Evolutionary conservation across 2,888 invertebrate species (phyloP), one percentile per base, ranked within the genome.

Genomic region (Spilarctia lutea): DNA sequence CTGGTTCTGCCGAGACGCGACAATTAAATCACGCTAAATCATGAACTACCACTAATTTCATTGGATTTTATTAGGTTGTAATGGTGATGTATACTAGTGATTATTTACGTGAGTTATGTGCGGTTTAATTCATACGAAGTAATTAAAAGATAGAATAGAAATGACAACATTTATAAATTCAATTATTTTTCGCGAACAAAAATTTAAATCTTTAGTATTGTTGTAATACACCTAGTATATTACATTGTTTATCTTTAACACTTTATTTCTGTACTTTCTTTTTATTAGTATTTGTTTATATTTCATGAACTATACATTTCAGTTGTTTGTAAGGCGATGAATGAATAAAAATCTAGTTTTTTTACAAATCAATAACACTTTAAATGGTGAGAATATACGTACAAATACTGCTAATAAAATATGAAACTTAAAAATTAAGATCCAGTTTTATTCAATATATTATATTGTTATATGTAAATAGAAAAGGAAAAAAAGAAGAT

Each of bases 1-100:
- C 77, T 83, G 86, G 83, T 89, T 86, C 86, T 87, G 87, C 82
- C 76, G 89, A 89, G 93, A 90, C 89, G 92, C 91, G 92, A 92
- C 94, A 94, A 94, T 95, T 94, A 95, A 94, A 95, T 92, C 90
- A 90, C 87, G 87, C 86, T 91, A 89, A 92, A 91, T 94, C 94
- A 91, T 89, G 90, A 90, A 90, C 87, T 89, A 87, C 87, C 84
- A 89, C 92, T 93, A 91, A 94, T 94, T 93, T 91, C 89, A 85
- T 79, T 77, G 78, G 77, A 84, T 85, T 78, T 79, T 79, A 76
- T 81, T 76, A 77, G 71, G 77, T 68, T 73, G 72, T 75, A 74
- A 75, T 70, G 74, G 65, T 72, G 74, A 83, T 76, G 73, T 77
- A 63, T 73, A 20, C 27, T 27, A 27, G 45, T 68, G 18, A 67